Evolutionary conservation across 1,140 invertebrate species (phyloP).

Genomic region (Trichomalopsis sarcophagae): DNA sequence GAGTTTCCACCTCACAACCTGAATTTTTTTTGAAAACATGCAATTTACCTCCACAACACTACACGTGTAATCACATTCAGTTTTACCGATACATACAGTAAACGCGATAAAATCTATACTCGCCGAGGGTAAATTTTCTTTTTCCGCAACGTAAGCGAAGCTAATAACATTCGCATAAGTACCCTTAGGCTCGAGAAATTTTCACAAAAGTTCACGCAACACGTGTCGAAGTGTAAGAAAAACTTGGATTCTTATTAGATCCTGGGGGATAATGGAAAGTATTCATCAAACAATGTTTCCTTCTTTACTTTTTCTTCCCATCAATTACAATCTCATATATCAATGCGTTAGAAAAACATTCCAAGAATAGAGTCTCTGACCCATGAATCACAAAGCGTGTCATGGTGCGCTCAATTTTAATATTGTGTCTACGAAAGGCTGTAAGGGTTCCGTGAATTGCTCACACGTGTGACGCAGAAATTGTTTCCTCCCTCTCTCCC

Average conservation of each 20-base stretch:
- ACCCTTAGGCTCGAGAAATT: background rate
- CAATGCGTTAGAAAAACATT: no score
- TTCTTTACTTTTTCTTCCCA: no score
- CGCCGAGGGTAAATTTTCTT: background rate
- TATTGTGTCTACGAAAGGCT: background rate
- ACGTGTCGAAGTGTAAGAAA: background rate
- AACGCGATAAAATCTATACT: background rate
- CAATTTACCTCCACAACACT: background rate
- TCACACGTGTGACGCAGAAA: constrained; percentile 1
- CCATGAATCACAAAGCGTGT: no score
- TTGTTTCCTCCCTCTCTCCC: background rate
- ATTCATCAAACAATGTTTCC: no score
- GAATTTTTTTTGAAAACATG: background rate
- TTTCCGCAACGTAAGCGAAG: background rate
- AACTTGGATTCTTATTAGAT: background rate
- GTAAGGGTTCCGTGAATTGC: background rate
- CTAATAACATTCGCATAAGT: background rate
- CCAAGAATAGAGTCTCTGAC: no score
- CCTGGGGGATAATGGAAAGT: no score
- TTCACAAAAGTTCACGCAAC: background rate
- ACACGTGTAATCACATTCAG: no score
- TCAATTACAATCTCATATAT: no score
- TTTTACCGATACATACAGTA: no score
- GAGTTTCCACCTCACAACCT: no score
- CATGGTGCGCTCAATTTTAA: background rate